Evolutionary conservation across 2,888 invertebrate species (phyloP), one percentile per base, ranked within the genome.

Genomic region (Hololepta plana): DNA sequence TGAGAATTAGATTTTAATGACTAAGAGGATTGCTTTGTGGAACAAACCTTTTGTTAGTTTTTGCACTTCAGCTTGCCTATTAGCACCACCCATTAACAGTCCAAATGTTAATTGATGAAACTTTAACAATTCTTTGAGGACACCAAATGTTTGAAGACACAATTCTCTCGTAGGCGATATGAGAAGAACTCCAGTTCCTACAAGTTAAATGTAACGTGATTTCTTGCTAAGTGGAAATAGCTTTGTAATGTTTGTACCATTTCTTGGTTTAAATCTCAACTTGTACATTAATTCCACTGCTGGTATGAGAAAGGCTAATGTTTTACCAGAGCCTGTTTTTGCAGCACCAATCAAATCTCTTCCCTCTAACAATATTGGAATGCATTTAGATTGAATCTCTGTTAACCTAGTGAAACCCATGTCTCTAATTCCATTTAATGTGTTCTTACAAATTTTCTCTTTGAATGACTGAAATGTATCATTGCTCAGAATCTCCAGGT

Each of bases 61-160:
- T 40, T 88, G 77, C 13, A 81, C 84, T 61, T 98, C 96, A 8
- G 85, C 76, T 47, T 76, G 70, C 30, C 93, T 67, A 49, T 79
- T 87, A 3, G 91, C 81, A 8, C 96, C 95, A 19, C 95, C 95
- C 81, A 95, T 96, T 2, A 95, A 67, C 26, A 96, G 59, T 1
- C 95, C 95, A 49, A 85, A 91, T 0, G 95, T 93, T 41, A 91
- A 82, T 51, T 87, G 79, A 54, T 91, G 82, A 51, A 80, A 70
- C 38, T 82, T 74, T 72, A 93, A 76, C 20, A 96, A 57, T 48
- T 95, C 91, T 55, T 85, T 82, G 8, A 96, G 55, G 1, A 96
- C 95, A 24, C 91, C 91, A 62, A 87, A 96, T 0, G 91, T 96
- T 57, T 96, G 95, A 87, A 96, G 91, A 1, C 91, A 81, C 45